Evolutionary conservation across 2,113 vertebrate genomes (phyloP).

Genomic region (Trichechus manatus): DNA sequence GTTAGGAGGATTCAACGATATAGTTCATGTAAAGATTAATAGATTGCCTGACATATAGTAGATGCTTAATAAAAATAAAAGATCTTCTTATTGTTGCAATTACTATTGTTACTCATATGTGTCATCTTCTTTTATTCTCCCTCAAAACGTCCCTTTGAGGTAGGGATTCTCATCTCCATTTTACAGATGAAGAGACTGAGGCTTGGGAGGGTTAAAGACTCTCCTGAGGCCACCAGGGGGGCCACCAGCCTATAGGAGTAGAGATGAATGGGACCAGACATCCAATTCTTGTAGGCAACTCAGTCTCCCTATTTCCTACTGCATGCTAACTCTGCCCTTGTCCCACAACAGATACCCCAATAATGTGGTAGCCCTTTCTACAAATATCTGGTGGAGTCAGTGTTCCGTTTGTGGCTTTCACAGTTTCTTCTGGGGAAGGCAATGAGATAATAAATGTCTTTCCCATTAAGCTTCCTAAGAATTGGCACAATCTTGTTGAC

Average conservation of each 20-base stretch:
- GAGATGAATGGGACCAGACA: too few species aligned
- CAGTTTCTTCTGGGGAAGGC: not conserved
- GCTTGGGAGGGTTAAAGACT: not conserved
- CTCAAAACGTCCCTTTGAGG: too few species aligned
- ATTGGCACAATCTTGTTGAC: not conserved
- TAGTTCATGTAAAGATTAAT: rapidly evolving
- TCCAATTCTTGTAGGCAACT: not conserved
- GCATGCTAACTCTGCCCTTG: rapidly evolving
- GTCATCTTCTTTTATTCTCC: not conserved
- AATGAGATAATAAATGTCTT: not conserved
- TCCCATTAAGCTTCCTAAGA: not conserved
- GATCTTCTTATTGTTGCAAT: not conserved
- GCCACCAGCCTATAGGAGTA: not conserved
- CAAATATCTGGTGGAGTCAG: not conserved
- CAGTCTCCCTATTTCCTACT: not conserved
- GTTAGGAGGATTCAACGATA: rapidly evolving
- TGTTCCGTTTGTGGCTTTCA: too few species aligned
- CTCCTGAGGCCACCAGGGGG: not conserved
- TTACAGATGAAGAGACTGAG: not conserved
- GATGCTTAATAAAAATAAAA: not conserved
- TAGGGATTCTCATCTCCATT: not conserved
- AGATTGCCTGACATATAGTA: rapidly evolving
- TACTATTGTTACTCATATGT: not conserved
- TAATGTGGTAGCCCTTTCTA: rapidly evolving
- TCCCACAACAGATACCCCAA: not conserved